Percentiles rank a stretch among this genome's conserved stretches.
These are phyloP conservation scores for Eucera pruinosa DNA, from an alignment of 2,888 invertebrate genomes.

Conservation along the genomic window DNA sequence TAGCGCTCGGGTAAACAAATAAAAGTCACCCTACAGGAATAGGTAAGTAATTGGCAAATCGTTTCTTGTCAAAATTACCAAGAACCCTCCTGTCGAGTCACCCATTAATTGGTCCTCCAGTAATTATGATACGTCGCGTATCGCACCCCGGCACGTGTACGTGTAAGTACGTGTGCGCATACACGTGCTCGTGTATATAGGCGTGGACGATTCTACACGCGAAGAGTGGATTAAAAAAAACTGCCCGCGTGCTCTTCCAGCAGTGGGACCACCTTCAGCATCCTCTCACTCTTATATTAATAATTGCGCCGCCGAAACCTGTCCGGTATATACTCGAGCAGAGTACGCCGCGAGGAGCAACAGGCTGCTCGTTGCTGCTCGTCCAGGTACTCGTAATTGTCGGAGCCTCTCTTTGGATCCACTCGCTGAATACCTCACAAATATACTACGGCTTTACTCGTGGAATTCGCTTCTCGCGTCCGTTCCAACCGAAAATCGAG, in stretches of 20 bases:
- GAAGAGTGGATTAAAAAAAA: constrained; percentile 45
- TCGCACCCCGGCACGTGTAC: background rate
- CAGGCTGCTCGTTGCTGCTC: constrained; percentile 64
- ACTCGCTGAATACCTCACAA: constrained; percentile 63
- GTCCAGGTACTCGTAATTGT: constrained; percentile 70
- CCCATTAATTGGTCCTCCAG: constrained; percentile 29
- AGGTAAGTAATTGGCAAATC: constrained; percentile 33
- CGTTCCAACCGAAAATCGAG: constrained; percentile 58
- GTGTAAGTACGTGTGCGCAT: background rate
- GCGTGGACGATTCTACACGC: constrained; percentile 27
- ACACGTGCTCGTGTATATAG: constrained; percentile 11
- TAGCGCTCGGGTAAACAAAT: background rate
- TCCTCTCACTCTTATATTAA: constrained; percentile 75
- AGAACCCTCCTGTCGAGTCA: constrained; percentile 8
- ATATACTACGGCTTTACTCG: constrained; percentile 44
- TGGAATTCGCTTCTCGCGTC: constrained; percentile 49
- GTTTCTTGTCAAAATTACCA: constrained; percentile 17
- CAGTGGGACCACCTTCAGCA: constrained; percentile 64
- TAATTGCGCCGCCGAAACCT: constrained; percentile 80
- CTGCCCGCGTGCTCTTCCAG: constrained; percentile 46
- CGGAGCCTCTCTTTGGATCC: constrained; percentile 68
- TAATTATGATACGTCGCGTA: constrained; percentile 39
- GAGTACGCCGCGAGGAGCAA: constrained; percentile 64
- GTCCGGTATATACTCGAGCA: constrained; percentile 76
- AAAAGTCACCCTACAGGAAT: background rate